Percentiles rank a stretch among this genome's conserved stretches.
These are phyloP conservation scores for Chymomyza procnemis DNA, from an alignment of 2,888 invertebrate species.

Conservation along the genomic window DNA sequence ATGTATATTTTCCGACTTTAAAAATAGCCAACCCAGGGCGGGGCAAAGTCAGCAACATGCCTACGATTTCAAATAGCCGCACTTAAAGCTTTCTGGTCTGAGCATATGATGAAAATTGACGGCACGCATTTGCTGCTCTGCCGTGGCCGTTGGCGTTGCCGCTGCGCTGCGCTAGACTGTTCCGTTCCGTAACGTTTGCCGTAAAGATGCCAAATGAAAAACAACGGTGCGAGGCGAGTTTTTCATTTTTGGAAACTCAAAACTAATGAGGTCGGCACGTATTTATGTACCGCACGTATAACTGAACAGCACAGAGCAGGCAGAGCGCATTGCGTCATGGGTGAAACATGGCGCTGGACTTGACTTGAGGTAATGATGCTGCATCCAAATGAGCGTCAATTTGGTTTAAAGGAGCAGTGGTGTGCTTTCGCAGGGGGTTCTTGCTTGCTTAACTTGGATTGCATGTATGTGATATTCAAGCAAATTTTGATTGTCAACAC, in stretches of 20 bases:
- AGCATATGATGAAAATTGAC: slow-evolving; percentile 29
- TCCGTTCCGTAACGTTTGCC: slow-evolving; percentile 2
- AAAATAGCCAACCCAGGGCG: slow-evolving; percentile 56
- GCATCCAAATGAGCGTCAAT: neutral
- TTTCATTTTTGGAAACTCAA: slow-evolving; percentile 50
- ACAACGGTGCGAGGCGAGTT: slow-evolving; percentile 11
- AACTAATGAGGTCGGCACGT: slow-evolving; percentile 65
- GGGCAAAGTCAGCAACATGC: neutral
- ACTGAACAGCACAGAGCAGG: neutral
- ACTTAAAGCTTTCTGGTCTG: slow-evolving; percentile 47
- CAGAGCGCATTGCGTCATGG: slow-evolving; percentile 46
- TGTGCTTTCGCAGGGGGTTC: neutral
- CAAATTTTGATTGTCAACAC: neutral
- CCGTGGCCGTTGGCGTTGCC: neutral
- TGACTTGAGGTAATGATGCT: neutral
- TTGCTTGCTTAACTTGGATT: neutral
- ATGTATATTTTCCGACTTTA: slow-evolving; percentile 51
- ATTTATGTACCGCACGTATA: slow-evolving; percentile 31
- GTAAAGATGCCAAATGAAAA: neutral
- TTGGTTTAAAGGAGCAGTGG: neutral
- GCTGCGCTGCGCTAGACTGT: neutral
- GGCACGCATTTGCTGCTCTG: slow-evolving; percentile 13
- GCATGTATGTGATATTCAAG: neutral
- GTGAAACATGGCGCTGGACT: neutral
- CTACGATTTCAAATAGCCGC: slow-evolving; percentile 32